Base-by-base conservation (phyloP, 2,888 invertebrate species). In the Leptogaster cylindrica region DNA sequence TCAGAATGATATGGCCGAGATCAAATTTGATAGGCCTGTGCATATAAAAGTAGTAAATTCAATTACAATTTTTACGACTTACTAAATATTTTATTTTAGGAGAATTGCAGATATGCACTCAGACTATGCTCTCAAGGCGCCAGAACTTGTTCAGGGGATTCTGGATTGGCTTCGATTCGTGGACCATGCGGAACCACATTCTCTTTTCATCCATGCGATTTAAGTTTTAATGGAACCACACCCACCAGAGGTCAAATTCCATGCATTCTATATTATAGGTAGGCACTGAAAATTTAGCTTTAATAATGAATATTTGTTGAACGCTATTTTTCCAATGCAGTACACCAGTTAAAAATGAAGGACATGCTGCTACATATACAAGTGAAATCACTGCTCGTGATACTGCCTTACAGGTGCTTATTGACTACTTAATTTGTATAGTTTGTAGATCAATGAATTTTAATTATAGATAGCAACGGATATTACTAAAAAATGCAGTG, bases 181-280 rank as follows among this genome's bases (percentile, higher is more conserved):
- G 96, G 97, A 5, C 92, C 94, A 0, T 97, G 97, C 80, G 95
- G 95, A 48, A 92, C 93, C 4, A 89, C 88, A 1, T 97, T 97
- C 80, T 88, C 90, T 50, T 97, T 94, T 79, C 89, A 91, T 25
- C 91, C 95, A 1, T 96, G 95, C 79, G 92, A 95, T 8, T 84
- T 97, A 46, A 96, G 96, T 79, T 93, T 93, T 78, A 97, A 97
- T 78, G 97, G 97, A n/a, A 97, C 97, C 0, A 96, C 95, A 5
- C 88, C 95, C 70, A 91, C 92, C 0, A 86, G 97, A 64, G 98
- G 98, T 7, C 98, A 98, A 83, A 89, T 98, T 75, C 97, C 98
- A 0, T 90, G 92, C 75, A 86, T 98, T 51, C 84, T 97, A 12
- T 98, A 97, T 77, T 81, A 79, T 46, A 70, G 70, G 70, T 70